A percentile compares a stretch with the other conserved stretches of the same genome.
Conservation (phyloP, 1,140 invertebrate genomes). For the Nasonia giraulti region DNA sequence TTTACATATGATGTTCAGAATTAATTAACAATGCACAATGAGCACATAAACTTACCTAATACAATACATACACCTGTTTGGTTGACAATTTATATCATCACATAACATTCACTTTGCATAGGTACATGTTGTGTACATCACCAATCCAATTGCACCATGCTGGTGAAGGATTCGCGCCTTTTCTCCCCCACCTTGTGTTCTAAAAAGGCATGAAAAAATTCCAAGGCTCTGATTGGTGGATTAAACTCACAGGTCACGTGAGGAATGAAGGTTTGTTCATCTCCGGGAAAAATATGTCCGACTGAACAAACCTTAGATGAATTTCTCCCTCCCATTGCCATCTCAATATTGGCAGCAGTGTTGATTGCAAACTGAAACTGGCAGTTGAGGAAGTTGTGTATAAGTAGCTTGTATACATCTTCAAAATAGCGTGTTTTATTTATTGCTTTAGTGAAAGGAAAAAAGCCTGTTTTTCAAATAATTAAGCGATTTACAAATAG, state of each 20-base stretch:
- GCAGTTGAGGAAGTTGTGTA: neutral
- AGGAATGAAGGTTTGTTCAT: neutral
- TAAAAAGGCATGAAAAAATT: neutral
- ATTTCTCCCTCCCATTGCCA: slow-evolving; percentile 16
- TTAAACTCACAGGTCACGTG: neutral
- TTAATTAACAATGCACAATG: too few relatives aligned
- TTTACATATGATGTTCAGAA: too few relatives aligned
- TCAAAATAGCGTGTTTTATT: neutral
- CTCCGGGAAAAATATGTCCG: neutral
- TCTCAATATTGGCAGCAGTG: slow-evolving; percentile 30
- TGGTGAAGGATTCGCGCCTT: slow-evolving; percentile 43
- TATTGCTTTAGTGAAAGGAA: neutral
- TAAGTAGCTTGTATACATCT: too few relatives aligned
- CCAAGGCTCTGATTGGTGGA: slow-evolving; percentile 15
- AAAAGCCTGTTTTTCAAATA: neutral
- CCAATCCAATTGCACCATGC: neutral
- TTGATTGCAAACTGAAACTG: neutral
- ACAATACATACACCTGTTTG: neutral
- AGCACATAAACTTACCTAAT: too few relatives aligned
- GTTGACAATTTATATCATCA: neutral
- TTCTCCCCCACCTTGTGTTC: neutral
- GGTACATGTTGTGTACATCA: too few relatives aligned
- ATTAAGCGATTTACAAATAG: neutral
- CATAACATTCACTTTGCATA: too few relatives aligned
- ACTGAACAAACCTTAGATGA: neutral